Conservation (phyloP, 2,113 vertebrate species). For the Indicator maculatus region DNA sequence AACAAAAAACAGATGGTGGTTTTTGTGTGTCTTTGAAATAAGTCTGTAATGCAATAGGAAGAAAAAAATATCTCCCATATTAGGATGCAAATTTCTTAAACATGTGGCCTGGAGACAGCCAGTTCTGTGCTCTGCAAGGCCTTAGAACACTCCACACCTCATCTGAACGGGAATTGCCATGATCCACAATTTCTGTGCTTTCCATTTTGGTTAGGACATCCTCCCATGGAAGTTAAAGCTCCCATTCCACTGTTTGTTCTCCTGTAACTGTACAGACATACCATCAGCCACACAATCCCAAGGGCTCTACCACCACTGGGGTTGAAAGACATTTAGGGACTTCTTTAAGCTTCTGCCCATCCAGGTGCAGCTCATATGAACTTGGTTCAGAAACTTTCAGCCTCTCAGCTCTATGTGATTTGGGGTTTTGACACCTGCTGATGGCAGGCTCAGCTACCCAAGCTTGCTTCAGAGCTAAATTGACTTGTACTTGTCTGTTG, state of each 20-base stretch:
- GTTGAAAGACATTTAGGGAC: neutral
- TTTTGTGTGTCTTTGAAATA: neutral
- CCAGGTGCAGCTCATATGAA: neutral
- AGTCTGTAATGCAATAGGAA: neutral
- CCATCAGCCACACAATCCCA: neutral
- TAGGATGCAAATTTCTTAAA: neutral
- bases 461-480: rapidly evolving
- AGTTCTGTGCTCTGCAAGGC: neutral
- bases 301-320: rapidly evolving
- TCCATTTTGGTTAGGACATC: neutral
- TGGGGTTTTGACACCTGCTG: neutral
- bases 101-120: neutral
- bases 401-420: neutral
- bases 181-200: neutral
- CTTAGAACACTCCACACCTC: neutral
- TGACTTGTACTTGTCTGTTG: rapidly evolving
- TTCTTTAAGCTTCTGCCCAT: neutral
- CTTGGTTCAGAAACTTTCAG: neutral
- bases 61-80: neutral
- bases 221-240: neutral
- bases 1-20: too few relatives aligned
- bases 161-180: rapidly evolving
- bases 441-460: rapidly evolving
- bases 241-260: neutral
- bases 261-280: neutral